Conservation (phyloP, 2,888 invertebrate genomes). For the Leptarthrus brevirostris region DNA sequence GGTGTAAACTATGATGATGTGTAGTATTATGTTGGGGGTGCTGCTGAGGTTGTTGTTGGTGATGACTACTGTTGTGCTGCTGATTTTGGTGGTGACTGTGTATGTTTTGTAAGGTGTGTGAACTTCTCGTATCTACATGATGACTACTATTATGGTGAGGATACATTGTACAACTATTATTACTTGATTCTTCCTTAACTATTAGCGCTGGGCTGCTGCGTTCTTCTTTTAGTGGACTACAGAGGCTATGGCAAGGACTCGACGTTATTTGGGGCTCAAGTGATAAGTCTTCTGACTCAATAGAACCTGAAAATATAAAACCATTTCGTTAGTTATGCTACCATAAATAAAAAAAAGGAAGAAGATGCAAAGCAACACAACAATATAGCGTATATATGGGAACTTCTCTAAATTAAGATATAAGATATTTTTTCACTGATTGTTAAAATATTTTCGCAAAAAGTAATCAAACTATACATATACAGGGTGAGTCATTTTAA, state of each 20-base stretch:
- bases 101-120: slow-evolving; percentile 55
- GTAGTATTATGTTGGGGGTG: slow-evolving; percentile 57
- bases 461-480: too few species aligned
- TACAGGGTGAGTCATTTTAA: too few species aligned
- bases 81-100: slow-evolving; percentile 57
- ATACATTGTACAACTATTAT: slow-evolving; percentile 72
- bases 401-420: too few species aligned
- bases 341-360: neutral
- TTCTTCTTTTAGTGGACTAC: slow-evolving; percentile 75
- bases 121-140: slow-evolving; percentile 54
- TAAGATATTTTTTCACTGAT: too few species aligned
- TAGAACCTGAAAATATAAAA: slow-evolving; percentile 75
- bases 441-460: too few species aligned
- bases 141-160: slow-evolving; percentile 60
- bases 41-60: slow-evolving; percentile 61
- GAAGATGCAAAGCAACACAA: neutral
- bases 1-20: slow-evolving; percentile 57
- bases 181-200: slow-evolving; percentile 80
- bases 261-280: slow-evolving; percentile 70
- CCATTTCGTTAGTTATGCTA: too few species aligned
- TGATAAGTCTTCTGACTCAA: slow-evolving; percentile 83
- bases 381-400: neutral
- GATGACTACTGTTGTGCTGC: slow-evolving; percentile 59
- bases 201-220: slow-evolving; percentile 74
- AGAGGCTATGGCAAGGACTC: slow-evolving; percentile 68